Base-by-base conservation (phyloP, 2,888 invertebrate species). In the Limnephilus lunatus region DNA sequence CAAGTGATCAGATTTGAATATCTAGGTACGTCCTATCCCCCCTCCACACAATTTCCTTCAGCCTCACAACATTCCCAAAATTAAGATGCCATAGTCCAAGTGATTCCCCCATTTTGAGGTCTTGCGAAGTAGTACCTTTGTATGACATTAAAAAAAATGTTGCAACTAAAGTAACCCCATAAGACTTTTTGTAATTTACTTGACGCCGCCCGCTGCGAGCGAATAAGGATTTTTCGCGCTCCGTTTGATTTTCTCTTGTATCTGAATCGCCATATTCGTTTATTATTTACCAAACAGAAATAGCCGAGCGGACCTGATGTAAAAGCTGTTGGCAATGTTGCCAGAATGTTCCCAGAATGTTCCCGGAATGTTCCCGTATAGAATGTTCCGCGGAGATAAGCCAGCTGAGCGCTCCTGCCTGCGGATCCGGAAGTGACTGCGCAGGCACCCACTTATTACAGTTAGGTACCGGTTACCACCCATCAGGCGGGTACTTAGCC, bases 311-410 rank as follows among this genome's bases (percentile, higher is more conserved):
- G 25, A 25, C 7, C 68, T n/a, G 68, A 25, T 68, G 68, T 68
- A 9, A 68, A 68, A 68, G 68, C 68, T 68, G 68, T 68, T 25
- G 68, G 25, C 68, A 68, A 68, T 68, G 68, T 68, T 68, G 5
- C 68, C 68, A 68, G 68, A 68, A 68, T 68, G 68, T 68, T 53
- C 53, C 35, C 81, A 15, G 81, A 68, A 68, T 68, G 68, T 25
- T 68, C 68, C 68, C 68, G 25, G 68, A 68, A 68, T 68, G 68
- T 68, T 85, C 39, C 85, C 85, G 30, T 25, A 11, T 11, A 30
- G 87, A 87, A 44, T 87, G 87, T 87, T 87, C 53, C 31, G 87
- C 30, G 53, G 19, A 87, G 87, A 87, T 87, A 87, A 87, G 53
- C 87, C 30, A 31, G 53, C n/a, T 68, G 87, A 31, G 53, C 53